These are phyloP conservation scores for Formica aserva DNA, from an alignment of 2,888 invertebrate genomes.

Conservation along the genomic window DNA sequence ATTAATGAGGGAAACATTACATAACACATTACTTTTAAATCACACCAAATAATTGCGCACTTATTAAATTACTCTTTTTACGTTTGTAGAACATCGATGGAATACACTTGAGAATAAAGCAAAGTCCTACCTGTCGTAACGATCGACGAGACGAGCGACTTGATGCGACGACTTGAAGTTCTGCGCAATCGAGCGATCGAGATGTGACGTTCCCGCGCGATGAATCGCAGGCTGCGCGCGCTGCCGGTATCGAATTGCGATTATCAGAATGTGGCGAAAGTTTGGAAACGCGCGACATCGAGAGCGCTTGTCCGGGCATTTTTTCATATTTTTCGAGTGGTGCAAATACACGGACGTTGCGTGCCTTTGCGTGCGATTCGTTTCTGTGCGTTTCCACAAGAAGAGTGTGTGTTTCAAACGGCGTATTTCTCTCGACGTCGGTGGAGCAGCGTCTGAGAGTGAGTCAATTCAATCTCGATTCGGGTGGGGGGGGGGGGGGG, in stretches of 20 bases:
- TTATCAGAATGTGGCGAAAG: constrained; percentile 50
- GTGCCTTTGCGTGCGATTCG: constrained; percentile 30
- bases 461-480: background rate
- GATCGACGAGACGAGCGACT: constrained; percentile 12
- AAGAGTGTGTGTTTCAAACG: background rate
- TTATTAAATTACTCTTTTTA: background rate
- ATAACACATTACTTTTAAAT: background rate
- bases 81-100: background rate
- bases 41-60: background rate
- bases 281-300: constrained; percentile 4
- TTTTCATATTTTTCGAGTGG: background rate
- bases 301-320: background rate
- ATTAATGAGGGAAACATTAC: background rate
- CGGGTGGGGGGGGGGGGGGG: no score
- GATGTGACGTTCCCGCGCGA: constrained; percentile 22
- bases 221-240: constrained; percentile 23
- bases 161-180: constrained; percentile 32
- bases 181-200: constrained; percentile 42
- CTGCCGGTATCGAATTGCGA: constrained; percentile 51
- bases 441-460: background rate
- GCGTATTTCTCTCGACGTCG: background rate
- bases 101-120: background rate
- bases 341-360: background rate
- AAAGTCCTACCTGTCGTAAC: constrained; percentile 57
- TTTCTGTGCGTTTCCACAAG: background rate